Evolutionary conservation across 2,797 vertebrate species (phyloP).

Genomic region (Cyprinodon diabolis): DNA sequence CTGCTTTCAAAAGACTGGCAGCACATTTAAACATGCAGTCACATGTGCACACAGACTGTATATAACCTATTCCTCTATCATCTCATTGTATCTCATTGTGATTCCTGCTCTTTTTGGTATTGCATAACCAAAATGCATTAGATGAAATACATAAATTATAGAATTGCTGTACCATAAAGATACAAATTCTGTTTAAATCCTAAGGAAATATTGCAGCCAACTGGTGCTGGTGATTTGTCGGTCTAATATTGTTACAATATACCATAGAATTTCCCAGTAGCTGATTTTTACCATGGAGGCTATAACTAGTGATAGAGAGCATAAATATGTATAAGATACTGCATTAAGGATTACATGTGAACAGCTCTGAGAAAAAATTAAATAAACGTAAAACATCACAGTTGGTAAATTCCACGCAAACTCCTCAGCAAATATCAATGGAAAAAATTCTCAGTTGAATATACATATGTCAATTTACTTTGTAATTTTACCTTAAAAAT

Average conservation of each 20-base stretch:
- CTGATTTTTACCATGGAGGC: conserved; percentile 12
- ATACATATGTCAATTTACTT: too few relatives aligned
- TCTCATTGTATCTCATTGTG: conserved; percentile 29
- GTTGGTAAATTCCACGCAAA: not conserved
- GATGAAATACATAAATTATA: conserved; percentile 19
- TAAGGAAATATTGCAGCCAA: not conserved
- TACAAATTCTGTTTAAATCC: not conserved
- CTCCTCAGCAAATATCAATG: not conserved
- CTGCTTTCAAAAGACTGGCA: conserved; percentile 28
- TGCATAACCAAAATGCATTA: not conserved
- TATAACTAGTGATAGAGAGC: conserved; percentile 11
- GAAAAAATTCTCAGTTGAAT: too few relatives aligned
- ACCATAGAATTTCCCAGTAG: conserved; percentile 20
- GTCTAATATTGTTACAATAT: conserved; percentile 22
- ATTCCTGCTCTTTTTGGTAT: conserved; percentile 18
- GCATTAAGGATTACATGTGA: conserved; percentile 17
- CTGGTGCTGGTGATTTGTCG: conserved; percentile 2
- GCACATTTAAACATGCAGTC: conserved; percentile 16
- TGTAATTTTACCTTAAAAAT: too few relatives aligned
- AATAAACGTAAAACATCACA: conserved; percentile 34
- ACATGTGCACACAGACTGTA: conserved; percentile 3
- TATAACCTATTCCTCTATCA: conserved; percentile 12
- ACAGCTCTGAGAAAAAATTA: conserved; percentile 27
- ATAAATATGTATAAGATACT: conserved; percentile 27
- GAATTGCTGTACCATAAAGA: conserved; percentile 19